These are phyloP conservation scores for Nymphicus hollandicus DNA, from an alignment of 2,113 vertebrate genomes.

Conservation along the genomic window DNA sequence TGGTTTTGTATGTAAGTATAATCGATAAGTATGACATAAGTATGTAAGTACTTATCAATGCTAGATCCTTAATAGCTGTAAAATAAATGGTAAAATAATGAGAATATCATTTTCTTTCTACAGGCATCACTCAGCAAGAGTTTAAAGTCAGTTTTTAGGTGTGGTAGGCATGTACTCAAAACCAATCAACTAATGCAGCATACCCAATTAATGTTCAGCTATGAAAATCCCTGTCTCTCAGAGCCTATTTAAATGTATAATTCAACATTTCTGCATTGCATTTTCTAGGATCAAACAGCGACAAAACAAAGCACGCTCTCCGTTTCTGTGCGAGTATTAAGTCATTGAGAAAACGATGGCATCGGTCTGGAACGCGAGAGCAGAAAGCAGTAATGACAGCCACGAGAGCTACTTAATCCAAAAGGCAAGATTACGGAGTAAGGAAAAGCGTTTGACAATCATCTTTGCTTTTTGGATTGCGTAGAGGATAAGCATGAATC, in stretches of 20 bases:
- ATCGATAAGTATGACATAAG: neutral
- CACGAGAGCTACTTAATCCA: conserved; percentile 57
- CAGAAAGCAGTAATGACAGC: conserved; percentile 62
- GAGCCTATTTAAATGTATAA: neutral
- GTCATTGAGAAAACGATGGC: neutral
- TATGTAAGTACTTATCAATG: neutral
- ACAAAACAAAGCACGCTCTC: neutral
- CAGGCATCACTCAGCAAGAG: too few species aligned
- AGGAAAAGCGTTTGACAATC: neutral
- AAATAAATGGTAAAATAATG: neutral
- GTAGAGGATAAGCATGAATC: conserved; percentile 35
- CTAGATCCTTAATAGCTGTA: neutral
- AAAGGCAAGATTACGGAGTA: conserved; percentile 53
- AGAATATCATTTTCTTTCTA: neutral
- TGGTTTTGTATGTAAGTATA: neutral
- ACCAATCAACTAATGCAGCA: neutral
- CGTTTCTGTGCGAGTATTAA: neutral
- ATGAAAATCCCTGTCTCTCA: neutral
- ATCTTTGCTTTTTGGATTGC: conserved; percentile 39
- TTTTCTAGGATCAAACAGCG: neutral
- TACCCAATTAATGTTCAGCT: neutral
- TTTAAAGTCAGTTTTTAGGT: neutral
- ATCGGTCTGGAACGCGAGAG: conserved; percentile 9
- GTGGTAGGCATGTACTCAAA: neutral
- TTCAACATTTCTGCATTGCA: neutral